Base-by-base conservation (phyloP, 2,888 invertebrate genomes). In the Conomelus anceps region DNA sequence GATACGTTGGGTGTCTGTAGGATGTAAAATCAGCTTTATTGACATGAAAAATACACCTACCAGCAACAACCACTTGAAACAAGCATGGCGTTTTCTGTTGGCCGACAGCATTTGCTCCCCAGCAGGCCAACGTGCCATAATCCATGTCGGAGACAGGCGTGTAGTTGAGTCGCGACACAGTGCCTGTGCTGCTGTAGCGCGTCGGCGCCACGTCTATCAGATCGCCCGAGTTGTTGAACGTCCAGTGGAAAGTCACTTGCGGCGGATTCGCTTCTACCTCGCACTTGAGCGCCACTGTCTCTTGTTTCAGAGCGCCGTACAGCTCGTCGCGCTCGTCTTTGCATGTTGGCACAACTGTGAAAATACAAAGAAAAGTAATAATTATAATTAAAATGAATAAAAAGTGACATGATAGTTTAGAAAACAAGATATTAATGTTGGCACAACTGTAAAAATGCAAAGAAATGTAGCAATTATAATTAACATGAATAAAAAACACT, bases 181-280 rank as follows among this genome's bases (percentile, higher is more conserved):
- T 95, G 0, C 96, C 96, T 90, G 96, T 94, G 91, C 94, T 95
- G 91, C 94, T 95, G 93, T 95, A 96, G 92, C 95, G 95, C 89
- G 96, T 95, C 89, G 94, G 93, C 90, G 97, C 95, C 91, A 97
- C 94, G 93, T 97, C 96, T 88, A 96, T 96, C 93, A 97, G 96
- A 92, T 97, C 97, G 22, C 97, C 97, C 90, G 97, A 97, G 93
- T 97, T 97, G 94, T 98, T 98, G 94, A 98, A 98, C 91, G 97
- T 97, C 98, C 98, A 98, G 92, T 97, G 97, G 94, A 98, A 98
- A 92, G 96, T 95, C 92, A 96, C 96, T 89, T 96, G 95, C 11
- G 97, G 95, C n/a, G 98, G 98, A 93, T 98, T 97, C 91, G 98
- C 97, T 92, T 98, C 97, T 91, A 98, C 97, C 91, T 97, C 96